A percentile compares a stretch with the other conserved stretches of the same genome.
Conservation (phyloP, 2,113 vertebrate genomes). For the Muscicapa adusta region DNA sequence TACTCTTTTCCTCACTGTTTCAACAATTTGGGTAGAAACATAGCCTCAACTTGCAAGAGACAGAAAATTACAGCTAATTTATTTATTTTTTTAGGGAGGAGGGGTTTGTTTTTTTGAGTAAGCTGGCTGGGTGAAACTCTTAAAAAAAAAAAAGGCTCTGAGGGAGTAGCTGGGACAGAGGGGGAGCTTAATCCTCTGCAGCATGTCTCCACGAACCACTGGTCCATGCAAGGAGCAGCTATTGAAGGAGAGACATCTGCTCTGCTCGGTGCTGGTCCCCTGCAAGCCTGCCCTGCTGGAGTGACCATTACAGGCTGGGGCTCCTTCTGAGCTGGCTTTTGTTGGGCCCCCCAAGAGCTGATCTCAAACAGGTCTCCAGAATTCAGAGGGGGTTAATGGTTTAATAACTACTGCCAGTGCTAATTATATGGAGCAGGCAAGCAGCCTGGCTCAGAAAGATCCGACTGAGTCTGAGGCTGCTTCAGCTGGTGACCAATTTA, state of each 20-base stretch:
- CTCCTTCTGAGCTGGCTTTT: background rate
- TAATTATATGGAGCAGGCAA: background rate
- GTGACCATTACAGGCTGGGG: rapidly evolving
- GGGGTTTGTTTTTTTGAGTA: background rate
- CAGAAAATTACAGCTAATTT: background rate
- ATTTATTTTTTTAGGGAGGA: background rate
- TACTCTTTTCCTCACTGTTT: background rate
- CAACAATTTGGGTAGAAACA: background rate
- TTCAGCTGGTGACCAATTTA: background rate
- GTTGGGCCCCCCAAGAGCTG: background rate
- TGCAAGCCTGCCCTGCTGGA: background rate
- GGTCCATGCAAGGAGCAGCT: background rate
- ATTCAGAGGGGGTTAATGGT: background rate
- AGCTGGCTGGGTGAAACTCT: background rate
- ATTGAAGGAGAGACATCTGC: background rate
- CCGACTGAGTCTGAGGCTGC: background rate
- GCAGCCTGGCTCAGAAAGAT: background rate
- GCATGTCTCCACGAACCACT: background rate
- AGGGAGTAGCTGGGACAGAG: background rate
- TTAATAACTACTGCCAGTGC: background rate
- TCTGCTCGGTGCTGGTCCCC: background rate
- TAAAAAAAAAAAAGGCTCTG: background rate
- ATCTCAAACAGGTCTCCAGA: background rate
- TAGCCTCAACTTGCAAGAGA: background rate
- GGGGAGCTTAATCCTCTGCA: background rate